Conservation (phyloP, 2,113 vertebrate genomes). For the Megaceryle torquata region DNA sequence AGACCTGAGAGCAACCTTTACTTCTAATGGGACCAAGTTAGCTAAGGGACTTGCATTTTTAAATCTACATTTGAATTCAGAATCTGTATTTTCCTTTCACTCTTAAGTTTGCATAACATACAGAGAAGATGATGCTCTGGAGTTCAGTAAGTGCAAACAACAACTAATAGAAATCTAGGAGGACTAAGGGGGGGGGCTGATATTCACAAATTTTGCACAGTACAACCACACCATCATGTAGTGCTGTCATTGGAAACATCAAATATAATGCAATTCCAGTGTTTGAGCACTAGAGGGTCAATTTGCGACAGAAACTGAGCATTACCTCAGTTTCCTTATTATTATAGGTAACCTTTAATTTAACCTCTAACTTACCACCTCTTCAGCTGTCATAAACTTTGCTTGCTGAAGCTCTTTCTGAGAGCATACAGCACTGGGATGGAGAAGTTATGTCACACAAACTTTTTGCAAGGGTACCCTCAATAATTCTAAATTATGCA, state of each 20-base stretch:
- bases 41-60: neutral
- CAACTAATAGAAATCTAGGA: neutral
- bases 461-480: neutral
- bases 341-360: neutral
- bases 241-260: neutral
- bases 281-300: conserved; percentile 32
- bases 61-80: neutral
- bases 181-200: neutral
- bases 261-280: neutral
- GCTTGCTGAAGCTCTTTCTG: neutral
- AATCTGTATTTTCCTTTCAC: neutral
- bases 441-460: neutral
- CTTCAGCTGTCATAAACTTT: neutral
- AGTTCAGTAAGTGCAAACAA: neutral
- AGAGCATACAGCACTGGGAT: neutral
- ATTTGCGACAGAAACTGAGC: neutral
- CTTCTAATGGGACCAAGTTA: neutral
- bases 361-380: neutral
- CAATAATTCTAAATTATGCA: neutral
- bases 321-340: conserved; percentile 32
- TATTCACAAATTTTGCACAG: neutral
- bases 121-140: neutral
- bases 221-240: neutral
- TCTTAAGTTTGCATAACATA: neutral
- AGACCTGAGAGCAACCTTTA: neutral